Evolutionary conservation across 2,797 vertebrate species (phyloP).

Genomic region (Amblyopsis hoosieri): DNA sequence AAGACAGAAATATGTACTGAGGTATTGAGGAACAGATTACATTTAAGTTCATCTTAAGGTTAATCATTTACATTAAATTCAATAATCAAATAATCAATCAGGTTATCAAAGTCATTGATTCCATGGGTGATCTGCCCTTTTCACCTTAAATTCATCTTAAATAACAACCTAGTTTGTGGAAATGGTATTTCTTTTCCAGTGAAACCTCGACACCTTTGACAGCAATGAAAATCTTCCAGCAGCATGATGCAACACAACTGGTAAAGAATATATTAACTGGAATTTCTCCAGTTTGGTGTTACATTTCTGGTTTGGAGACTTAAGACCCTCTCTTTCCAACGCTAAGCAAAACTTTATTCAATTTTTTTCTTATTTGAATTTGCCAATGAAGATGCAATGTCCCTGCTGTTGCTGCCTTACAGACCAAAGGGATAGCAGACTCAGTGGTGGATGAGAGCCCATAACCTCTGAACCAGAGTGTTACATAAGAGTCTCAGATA

Average conservation of each 20-base stretch:
- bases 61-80: too few relatives aligned
- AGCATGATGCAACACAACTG: not conserved
- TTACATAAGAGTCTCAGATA: not conserved
- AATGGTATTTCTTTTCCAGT: not conserved
- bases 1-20: too few relatives aligned
- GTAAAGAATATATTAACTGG: not conserved
- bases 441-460: not conserved
- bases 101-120: not conserved
- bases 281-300: not conserved
- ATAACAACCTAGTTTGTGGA: not conserved
- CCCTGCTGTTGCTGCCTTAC: not conserved
- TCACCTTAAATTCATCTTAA: not conserved
- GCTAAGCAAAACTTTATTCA: not conserved
- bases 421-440: constrained; percentile 3
- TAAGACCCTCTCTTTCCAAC: not conserved
- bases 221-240: not conserved
- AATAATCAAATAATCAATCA: not conserved
- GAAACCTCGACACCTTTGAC: not conserved
- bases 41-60: too few relatives aligned
- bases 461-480: constrained; percentile 4
- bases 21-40: too few relatives aligned
- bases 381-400: not conserved
- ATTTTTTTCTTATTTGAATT: not conserved
- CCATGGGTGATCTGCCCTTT: not conserved
- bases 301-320: not conserved